Base-by-base conservation (phyloP, 2,888 invertebrate genomes). In the Bellardia bayeri region DNA sequence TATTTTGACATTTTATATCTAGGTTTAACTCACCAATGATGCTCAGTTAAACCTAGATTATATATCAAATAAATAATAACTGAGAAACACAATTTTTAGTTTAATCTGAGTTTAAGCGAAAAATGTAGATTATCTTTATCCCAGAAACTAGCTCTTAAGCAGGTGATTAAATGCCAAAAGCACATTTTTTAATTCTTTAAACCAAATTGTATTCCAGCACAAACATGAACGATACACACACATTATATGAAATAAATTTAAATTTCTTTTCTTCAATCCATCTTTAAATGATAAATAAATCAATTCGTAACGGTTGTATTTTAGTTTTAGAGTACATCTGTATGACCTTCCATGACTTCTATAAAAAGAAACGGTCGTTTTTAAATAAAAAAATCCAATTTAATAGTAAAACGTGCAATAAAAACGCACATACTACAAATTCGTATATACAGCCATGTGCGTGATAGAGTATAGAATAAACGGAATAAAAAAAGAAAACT, bases 301-400 rank as follows among this genome's bases (percentile, higher is more conserved):
- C 74, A 58, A 74, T 82, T 75, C 9, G 58, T 58, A 58, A 68
- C 49, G 49, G 45, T 40, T 63, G 37, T 16, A 58, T 49, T 68
- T 37, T 23, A 30, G 23, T 66, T 56, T 56, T 56, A 69, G 23
- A 64, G 40, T 30, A 63, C 16, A 45, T 30, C 13, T 16, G 4
- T 14, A 58, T 74, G 68, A 82, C 68, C 82, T 82, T 69, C 37
- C 51, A 54, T 83, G 75, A 76, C 61, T 69, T 69, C 45, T 69
- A 63, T 42, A 23, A 49, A 76, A 71, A 83, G 69, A 76, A 71
- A 76, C 68, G 42, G 33, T 9, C 68, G 51, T 45, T 78, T 71
- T 11, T 61, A 40, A 56, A 37, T 42, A 54, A 58, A 69, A 42
- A 56, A 72, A 45, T 8, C 72, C 13, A 58, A 58, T 58, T 30